Evolutionary conservation across 2,797 vertebrate genomes (phyloP).

Genomic region (Rhinichthys osculus): DNA sequence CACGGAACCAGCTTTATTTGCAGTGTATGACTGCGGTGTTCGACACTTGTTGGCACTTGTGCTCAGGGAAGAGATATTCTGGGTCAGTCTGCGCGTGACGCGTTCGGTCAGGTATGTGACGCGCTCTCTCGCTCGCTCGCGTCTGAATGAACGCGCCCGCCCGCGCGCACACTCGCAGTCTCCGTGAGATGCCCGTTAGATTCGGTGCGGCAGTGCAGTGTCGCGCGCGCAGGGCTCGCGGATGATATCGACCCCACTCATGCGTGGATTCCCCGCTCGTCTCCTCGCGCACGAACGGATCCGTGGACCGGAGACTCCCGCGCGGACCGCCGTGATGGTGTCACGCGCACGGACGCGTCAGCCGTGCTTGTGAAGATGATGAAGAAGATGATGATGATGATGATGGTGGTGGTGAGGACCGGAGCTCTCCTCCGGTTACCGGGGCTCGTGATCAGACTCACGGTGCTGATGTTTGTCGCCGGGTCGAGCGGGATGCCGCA

Average conservation of each 20-base stretch:
- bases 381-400: conserved; percentile 88
- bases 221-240: conserved; percentile 10
- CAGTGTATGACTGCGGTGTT: no score
- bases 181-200: conserved; percentile 94
- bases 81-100: conserved; percentile 1
- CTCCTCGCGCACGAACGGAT: conserved; percentile 82
- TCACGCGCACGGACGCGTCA: conserved; percentile 71
- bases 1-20: not conserved
- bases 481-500: conserved; percentile 96
- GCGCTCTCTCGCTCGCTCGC: conserved; percentile 16
- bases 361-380: conserved; percentile 28
- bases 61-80: not conserved
- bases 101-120: conserved; percentile 16
- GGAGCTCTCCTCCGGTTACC: conserved; percentile 90
- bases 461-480: conserved; percentile 87
- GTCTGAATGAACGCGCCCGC: conserved; percentile 43
- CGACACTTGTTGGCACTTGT: conserved; percentile 2
- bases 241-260: conserved; percentile 61
- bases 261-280: conserved; percentile 84
- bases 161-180: conserved; percentile 80
- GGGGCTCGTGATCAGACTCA: conserved; percentile 91
- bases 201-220: conserved; percentile 97
- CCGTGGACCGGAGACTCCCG: conserved; percentile 81
- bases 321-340: conserved; percentile 94
- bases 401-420: conserved; percentile 92